Evolutionary conservation across 2,888 invertebrate genomes (phyloP).

Genomic region (Phoenoteleia sp.): DNA sequence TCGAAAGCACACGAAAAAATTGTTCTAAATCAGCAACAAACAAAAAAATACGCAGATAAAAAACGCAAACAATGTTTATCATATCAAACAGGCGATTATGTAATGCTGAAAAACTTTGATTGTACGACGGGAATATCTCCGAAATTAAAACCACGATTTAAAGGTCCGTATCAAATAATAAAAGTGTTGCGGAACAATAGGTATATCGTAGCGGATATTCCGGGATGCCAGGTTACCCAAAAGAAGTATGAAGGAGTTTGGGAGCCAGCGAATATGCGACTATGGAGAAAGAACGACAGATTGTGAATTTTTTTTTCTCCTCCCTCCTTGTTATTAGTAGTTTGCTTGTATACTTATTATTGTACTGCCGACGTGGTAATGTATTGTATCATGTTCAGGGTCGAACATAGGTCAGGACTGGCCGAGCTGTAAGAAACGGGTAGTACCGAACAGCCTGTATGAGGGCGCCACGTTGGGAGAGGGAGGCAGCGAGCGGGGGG

Average conservation of each 20-base stretch:
- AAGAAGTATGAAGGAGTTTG: constrained; percentile 65
- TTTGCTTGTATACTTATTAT: too few species aligned
- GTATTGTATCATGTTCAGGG: constrained; percentile 21
- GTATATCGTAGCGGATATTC: constrained; percentile 69
- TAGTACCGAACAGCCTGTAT: too few species aligned
- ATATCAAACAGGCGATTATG: constrained; percentile 59
- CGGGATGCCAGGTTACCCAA: constrained; percentile 64
- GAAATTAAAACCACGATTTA: constrained; percentile 71
- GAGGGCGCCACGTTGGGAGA: too few species aligned
- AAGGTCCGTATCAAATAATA: constrained; percentile 71
- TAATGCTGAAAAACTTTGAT: constrained; percentile 49
- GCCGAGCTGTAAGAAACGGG: constrained; percentile 43
- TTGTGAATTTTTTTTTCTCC: background rate
- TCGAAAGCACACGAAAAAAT: background rate
- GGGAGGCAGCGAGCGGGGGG: too few species aligned
- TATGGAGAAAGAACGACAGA: constrained; percentile 69
- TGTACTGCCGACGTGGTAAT: too few species aligned
- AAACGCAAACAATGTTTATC: constrained; percentile 15
- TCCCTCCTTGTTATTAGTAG: background rate
- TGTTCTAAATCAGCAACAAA: background rate
- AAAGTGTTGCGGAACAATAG: constrained; percentile 70
- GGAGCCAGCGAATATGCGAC: constrained; percentile 68
- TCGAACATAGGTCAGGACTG: constrained; percentile 44
- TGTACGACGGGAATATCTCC: constrained; percentile 57
- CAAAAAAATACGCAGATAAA: constrained; percentile 10